Base-by-base conservation (phyloP, 2,113 vertebrate species). In the Pristiophorus japonicus region DNA sequence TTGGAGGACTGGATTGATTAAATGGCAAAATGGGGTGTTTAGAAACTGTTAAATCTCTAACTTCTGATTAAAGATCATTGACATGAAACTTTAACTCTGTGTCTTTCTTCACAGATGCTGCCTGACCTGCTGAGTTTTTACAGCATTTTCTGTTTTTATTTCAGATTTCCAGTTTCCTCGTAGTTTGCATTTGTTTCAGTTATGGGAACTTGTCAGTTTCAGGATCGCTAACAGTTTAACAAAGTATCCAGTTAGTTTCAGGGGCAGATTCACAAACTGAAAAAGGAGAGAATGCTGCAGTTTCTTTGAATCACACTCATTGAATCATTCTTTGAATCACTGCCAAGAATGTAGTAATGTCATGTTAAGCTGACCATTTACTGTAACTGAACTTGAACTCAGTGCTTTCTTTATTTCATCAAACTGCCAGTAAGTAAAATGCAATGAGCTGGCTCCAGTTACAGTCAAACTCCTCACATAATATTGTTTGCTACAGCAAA, bases 311-410 rank as follows among this genome's bases (percentile, higher is more conserved):
- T 94, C 42, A 94, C 92, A 34, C 27, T 67, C 27, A 34, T 94
- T 94, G 66, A 70, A 94, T 94, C 66, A 70, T 47, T 94, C 65
- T 51, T 30, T 73, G 66, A 94, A 47, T 73, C 66, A 73, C 42
- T 94, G 93, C 66, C 93, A 94, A 70, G 93, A 70, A 65, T 94
- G 91, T 12, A 66, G 62, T 94, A 66, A 94, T 94, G 62, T 51
- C 65, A 94, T 45, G 65, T 70, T 94, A 94, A 47, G 66, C 66
- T 70, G 42, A 94, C 66, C 38, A 67, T 51, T 94, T 94, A 94
- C 93, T 94, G 93, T 70, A 94, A 70, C 63, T 94, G 42, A 70
- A 94, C 66, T 94, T 73, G 93, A 94, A 70, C 93, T 94, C 63
- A 16, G 45, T 94, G 93, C 66, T 94, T 67, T 92, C 88, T 38